Base-by-base conservation (phyloP, 2,113 vertebrate genomes). In the Chaetodon trifascialis region DNA sequence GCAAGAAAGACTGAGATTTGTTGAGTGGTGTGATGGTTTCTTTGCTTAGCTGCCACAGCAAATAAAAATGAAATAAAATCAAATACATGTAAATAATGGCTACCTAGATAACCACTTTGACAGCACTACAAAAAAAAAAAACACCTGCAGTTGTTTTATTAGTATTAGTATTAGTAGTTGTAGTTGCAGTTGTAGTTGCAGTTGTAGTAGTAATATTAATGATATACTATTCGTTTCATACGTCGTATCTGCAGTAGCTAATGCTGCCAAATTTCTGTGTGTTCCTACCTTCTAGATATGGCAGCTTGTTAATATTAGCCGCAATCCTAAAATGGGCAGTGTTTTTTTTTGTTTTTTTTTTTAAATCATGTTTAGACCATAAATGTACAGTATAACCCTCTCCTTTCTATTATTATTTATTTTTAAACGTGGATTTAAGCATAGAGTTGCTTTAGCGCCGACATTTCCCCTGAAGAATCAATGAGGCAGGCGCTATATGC, bases 11-110 rank as follows among this genome's bases (percentile, higher is more conserved):
- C 62, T 49, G 21, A 70, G 56, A 77, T 85, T 86, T 82, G 72
- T 75, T 66, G 63, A 58, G 76, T 52, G 55, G 47, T 80, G 23
- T 79, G 56, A 85, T 74, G 83, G 89, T 90, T 87, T 89, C 91
- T 90, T 92, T 90, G 69, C 79, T 88, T 42, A 47, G 80, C 85
- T 89, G 83, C 80, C 75, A 82, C 55, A 52, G 34, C 46, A 74
- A 80, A 86, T 83, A 73, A 85, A 80, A 47, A 64, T 65, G 2
- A 87, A 80, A 85, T 69, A 21, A 71, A 84, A 80, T 80, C 21
- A 74, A 77, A 81, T 40, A 51, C 15, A 46, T 70, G 75, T 59
- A 70, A 84, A 90, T 82, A 62, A 76, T 63, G 56, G 49, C n/a
- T 17, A 49, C 19, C 14, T 14, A 36, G 36, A 65, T 46, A 58